Percentiles rank a stretch among this genome's conserved stretches.
These are phyloP conservation scores for Hyphantria cunea DNA, from an alignment of 1,140 invertebrate species.

Conservation along the genomic window DNA sequence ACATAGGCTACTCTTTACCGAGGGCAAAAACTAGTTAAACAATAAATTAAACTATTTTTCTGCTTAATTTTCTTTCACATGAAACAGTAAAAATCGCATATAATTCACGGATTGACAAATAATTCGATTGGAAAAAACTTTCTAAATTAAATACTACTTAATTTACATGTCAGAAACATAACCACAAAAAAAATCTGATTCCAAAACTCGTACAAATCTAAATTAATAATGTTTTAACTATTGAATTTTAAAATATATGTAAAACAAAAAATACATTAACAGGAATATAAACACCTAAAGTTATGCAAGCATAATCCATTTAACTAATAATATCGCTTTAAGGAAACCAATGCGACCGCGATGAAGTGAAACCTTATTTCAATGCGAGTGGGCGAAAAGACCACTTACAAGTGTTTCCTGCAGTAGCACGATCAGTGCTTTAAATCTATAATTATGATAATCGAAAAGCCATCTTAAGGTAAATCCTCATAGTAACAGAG, in stretches of 20 bases:
- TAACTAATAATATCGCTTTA: conserved; percentile 68
- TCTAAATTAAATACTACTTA: too few species aligned
- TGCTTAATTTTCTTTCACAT: too few species aligned
- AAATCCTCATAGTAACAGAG: conserved; percentile 5
- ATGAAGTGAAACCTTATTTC: conserved; percentile 49
- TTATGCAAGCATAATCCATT: conserved; percentile 55
- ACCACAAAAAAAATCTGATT: too few species aligned
- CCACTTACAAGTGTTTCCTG: conserved; percentile 27
- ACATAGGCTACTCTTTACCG: too few species aligned
- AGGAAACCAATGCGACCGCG: conserved; percentile 36
- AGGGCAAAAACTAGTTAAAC: too few species aligned
- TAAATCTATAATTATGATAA: conserved; percentile 27
- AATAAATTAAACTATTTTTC: too few species aligned
- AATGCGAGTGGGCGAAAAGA: conserved; percentile 23
- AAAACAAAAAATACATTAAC: conserved; percentile 11
- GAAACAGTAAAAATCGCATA: too few species aligned
- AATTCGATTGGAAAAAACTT: too few species aligned
- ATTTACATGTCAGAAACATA: too few species aligned
- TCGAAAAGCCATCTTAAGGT: conserved; percentile 9
- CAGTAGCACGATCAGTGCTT: conserved; percentile 12
- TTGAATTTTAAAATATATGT: background rate
- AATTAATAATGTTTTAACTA: too few species aligned
- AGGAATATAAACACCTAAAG: conserved; percentile 9
- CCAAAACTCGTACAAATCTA: too few species aligned
- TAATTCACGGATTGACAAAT: too few species aligned